These are phyloP conservation scores for Halesus radiatus DNA, from an alignment of 1,140 invertebrate species.

Conservation along the genomic window DNA sequence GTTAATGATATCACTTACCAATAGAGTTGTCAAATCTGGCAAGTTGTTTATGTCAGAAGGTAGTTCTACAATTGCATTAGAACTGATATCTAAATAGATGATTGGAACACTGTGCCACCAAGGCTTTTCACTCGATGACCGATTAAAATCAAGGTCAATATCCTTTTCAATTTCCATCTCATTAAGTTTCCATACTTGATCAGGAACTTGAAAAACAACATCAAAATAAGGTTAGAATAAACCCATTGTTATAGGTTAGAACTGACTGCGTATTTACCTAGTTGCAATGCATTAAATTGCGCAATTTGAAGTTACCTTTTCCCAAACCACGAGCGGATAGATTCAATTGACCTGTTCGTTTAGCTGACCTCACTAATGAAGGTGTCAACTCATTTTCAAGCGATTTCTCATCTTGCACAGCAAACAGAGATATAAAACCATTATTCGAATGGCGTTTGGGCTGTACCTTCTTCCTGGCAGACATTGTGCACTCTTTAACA, in stretches of 20 bases:
- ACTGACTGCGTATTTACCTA: background rate
- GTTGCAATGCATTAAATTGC: slow-evolving; percentile 15
- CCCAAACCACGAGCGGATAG: slow-evolving; percentile 81
- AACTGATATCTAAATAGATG: slow-evolving; percentile 85
- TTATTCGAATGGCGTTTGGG: slow-evolving; percentile 26
- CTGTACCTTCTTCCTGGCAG: slow-evolving; percentile 3
- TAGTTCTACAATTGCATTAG: slow-evolving; percentile 79
- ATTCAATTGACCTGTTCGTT: slow-evolving; percentile 84
- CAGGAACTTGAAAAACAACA: slow-evolving; percentile 76
- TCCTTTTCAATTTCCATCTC: slow-evolving; percentile 76
- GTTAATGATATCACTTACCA: slow-evolving; percentile 59
- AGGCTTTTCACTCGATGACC: slow-evolving; percentile 73
- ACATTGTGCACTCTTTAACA: slow-evolving; percentile 22
- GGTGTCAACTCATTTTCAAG: slow-evolving; percentile 77
- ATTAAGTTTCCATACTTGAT: slow-evolving; percentile 86
- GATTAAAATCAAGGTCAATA: slow-evolving; percentile 77
- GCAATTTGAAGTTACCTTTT: slow-evolving; percentile 71
- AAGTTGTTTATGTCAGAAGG: slow-evolving; percentile 80
- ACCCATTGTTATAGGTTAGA: background rate
- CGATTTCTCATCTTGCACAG: slow-evolving; percentile 76
- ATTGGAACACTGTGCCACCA: slow-evolving; percentile 92
- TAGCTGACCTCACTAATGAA: slow-evolving; percentile 81
- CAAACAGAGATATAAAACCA: slow-evolving; percentile 72
- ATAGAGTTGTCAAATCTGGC: slow-evolving; percentile 74
- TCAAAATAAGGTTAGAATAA: slow-evolving; percentile 28